Evolutionary conservation across 1,140 invertebrate genomes (phyloP).

Genomic region (Amyelois transitella): DNA sequence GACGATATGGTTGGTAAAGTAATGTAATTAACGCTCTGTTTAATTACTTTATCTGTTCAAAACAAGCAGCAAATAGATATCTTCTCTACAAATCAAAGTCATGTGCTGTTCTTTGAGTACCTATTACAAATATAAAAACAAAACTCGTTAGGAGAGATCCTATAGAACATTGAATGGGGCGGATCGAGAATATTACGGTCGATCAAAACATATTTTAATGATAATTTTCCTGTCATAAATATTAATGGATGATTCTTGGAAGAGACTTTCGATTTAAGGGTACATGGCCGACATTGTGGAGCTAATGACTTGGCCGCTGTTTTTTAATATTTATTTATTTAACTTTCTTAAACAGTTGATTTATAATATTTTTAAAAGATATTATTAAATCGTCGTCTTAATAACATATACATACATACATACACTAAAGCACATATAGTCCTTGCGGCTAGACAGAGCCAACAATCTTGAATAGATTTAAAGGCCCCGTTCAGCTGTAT

Average conservation of each 20-base stretch:
- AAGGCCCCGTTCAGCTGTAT: no score
- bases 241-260: slow-evolving; percentile 49
- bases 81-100: background rate
- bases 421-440: no score
- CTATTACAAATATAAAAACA: no score
- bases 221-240: slow-evolving; percentile 63
- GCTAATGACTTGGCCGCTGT: background rate
- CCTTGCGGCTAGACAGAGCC: no score
- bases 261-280: slow-evolving; percentile 33
- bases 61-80: background rate
- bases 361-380: background rate
- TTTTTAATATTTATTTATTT: background rate
- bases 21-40: background rate
- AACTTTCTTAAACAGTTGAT: background rate
- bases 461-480: no score
- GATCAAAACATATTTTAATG: slow-evolving; percentile 52
- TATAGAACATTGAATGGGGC: slow-evolving; percentile 39
- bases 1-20: background rate
- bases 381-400: no score
- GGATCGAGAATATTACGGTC: slow-evolving; percentile 33
- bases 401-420: no score
- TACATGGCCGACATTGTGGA: background rate
- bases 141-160: slow-evolving; percentile 25
- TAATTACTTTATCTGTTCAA: slow-evolving; percentile 10
- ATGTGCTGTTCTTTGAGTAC: background rate